Conservation (phyloP, 2,113 vertebrate species). For the Bubalus kerabau region DNA sequence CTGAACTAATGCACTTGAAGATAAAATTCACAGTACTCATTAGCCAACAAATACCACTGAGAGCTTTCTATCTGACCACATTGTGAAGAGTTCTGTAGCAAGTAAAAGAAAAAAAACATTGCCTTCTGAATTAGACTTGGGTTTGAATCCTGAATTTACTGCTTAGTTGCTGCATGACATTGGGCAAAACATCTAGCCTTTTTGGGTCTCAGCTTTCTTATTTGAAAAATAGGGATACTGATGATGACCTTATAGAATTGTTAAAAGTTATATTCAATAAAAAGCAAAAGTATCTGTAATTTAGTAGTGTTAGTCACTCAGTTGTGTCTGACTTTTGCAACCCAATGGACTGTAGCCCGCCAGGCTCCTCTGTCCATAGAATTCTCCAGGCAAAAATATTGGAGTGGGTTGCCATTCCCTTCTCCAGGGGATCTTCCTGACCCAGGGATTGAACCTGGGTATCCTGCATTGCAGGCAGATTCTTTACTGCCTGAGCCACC, state of each 20-base stretch:
- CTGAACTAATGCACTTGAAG: background rate
- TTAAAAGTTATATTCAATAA: background rate
- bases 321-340: background rate
- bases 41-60: background rate
- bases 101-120: background rate
- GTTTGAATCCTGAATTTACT: background rate
- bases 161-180: background rate
- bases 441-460: background rate
- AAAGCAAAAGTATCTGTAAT: background rate
- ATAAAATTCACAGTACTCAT: background rate
- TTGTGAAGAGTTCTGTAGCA: background rate
- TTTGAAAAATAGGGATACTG: background rate
- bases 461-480: background rate
- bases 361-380: background rate
- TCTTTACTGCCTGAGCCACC: background rate
- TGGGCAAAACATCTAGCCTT: background rate
- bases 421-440: background rate
- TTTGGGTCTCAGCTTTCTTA: background rate
- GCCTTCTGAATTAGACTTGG: background rate
- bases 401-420: background rate
- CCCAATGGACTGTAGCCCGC: background rate
- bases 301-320: background rate
- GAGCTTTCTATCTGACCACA: background rate
- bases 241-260: background rate
- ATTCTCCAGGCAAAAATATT: background rate